These are phyloP conservation scores for Gastrophysa polygoni DNA, from an alignment of 2,888 invertebrate genomes.

Conservation along the genomic window DNA sequence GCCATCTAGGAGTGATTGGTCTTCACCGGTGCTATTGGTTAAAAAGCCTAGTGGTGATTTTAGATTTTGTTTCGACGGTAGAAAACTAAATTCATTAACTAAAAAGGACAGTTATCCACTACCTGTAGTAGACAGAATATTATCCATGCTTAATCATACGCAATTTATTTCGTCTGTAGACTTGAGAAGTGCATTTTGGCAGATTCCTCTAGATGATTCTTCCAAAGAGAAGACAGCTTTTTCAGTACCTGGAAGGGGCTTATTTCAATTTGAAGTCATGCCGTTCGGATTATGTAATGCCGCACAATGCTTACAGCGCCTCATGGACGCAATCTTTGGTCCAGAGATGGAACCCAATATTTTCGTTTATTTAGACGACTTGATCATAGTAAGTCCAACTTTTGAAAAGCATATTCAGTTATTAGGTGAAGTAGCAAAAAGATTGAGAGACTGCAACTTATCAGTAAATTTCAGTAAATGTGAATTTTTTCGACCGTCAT, in stretches of 20 bases:
- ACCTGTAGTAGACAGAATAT: conserved; percentile 22
- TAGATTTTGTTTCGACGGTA: conserved; percentile 25
- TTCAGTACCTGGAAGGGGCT: conserved; percentile 2
- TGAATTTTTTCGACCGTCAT: conserved; percentile 18
- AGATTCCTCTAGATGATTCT: conserved; percentile 16
- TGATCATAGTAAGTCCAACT: conserved; percentile 17
- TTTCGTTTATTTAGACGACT: conserved; percentile 35
- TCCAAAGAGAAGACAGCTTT: conserved; percentile 26
- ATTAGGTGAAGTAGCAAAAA: conserved; percentile 11
- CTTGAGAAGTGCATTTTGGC: conserved; percentile 21
- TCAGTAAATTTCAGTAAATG: conserved; percentile 25
- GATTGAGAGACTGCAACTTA: conserved; percentile 18
- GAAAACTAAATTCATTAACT: conserved; percentile 22
- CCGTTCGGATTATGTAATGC: conserved; percentile 10
- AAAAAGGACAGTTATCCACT: conserved; percentile 21
- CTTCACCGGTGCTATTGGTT: conserved; percentile 20
- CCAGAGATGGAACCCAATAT: conserved; percentile 19
- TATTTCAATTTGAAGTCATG: conserved; percentile 9
- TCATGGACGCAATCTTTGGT: background rate
- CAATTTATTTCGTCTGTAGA: conserved; percentile 22
- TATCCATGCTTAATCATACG: conserved; percentile 17
- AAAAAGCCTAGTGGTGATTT: conserved; percentile 14
- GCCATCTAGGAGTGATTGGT: conserved; percentile 11
- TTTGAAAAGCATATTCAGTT: conserved; percentile 23
- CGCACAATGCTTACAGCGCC: conserved; percentile 2